Conservation (phyloP, 2,113 vertebrate genomes). For the Apteryx mantelli region DNA sequence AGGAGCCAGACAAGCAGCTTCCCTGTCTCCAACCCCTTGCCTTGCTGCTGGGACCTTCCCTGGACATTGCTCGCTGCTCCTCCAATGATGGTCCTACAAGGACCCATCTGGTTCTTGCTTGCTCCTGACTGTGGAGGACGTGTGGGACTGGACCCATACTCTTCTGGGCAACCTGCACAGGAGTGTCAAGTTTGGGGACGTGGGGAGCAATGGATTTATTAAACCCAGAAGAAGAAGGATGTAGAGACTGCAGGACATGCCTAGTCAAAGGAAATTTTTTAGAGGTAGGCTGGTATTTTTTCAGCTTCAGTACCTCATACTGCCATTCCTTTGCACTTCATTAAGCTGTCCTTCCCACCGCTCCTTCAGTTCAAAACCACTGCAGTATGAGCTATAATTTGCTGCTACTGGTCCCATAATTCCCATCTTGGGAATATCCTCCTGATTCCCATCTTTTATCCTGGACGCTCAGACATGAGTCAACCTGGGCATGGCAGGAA, state of each 20-base stretch:
- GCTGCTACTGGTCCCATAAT: rapidly evolving
- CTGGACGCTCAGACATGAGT: background rate
- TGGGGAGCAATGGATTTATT: background rate
- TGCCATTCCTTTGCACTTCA: background rate
- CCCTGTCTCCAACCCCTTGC: background rate
- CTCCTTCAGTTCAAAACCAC: background rate
- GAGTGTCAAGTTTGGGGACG: background rate
- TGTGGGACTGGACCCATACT: rapidly evolving
- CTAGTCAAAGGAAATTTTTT: background rate
- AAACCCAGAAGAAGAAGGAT: background rate
- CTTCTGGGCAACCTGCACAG: background rate
- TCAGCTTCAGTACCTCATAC: background rate
- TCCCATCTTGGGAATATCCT: background rate
- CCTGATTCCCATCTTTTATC: background rate
- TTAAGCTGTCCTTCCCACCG: background rate
- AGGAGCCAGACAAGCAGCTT: background rate
- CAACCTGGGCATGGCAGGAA: background rate
- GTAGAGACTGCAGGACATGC: background rate
- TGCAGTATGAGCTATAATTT: background rate
- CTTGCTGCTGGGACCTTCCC: background rate
- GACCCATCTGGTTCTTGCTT: background rate
- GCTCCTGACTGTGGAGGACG: background rate
- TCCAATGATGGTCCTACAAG: rapidly evolving
- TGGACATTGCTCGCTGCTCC: background rate
- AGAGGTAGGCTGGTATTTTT: background rate